Evolutionary conservation across 1,140 invertebrate genomes (phyloP).

Genomic region (Monomorium pharaonis): DNA sequence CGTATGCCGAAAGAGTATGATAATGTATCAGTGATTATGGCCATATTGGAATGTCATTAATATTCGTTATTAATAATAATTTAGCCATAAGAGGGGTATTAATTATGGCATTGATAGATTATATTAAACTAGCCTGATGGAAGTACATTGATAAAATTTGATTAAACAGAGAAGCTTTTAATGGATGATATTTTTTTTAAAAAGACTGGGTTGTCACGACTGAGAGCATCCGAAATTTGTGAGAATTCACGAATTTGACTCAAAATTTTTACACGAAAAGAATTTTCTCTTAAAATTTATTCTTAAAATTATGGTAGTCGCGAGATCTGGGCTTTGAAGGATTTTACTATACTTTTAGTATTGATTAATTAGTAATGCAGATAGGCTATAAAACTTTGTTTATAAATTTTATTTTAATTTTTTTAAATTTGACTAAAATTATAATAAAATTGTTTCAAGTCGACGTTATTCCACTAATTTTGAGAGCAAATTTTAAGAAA

Average conservation of each 20-base stretch:
- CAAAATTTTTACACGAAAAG: neutral
- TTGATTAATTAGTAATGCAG: too few species aligned
- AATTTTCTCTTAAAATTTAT: too few species aligned
- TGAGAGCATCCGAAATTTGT: neutral
- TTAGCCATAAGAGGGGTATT: neutral
- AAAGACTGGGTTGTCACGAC: neutral
- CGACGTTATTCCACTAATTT: too few species aligned
- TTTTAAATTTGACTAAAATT: too few species aligned
- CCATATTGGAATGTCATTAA: conserved; percentile 8
- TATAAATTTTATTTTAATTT: too few species aligned
- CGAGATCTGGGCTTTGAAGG: too few species aligned
- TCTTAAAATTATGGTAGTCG: too few species aligned
- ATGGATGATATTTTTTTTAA: neutral
- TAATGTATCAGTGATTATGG: conserved; percentile 41
- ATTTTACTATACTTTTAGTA: too few species aligned
- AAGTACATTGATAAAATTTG: neutral
- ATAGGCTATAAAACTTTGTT: too few species aligned
- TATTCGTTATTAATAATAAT: conserved; percentile 36
- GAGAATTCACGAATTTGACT: neutral
- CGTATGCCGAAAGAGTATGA: conserved; percentile 7
- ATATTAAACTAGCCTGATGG: conserved; percentile 19
- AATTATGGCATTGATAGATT: conserved; percentile 39
- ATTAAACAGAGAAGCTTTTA: neutral
- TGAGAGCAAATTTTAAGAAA: too few species aligned
- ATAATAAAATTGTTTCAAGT: too few species aligned